These are phyloP conservation scores for Alethe castanea DNA, from an alignment of 2,113 vertebrate genomes.

Conservation along the genomic window DNA sequence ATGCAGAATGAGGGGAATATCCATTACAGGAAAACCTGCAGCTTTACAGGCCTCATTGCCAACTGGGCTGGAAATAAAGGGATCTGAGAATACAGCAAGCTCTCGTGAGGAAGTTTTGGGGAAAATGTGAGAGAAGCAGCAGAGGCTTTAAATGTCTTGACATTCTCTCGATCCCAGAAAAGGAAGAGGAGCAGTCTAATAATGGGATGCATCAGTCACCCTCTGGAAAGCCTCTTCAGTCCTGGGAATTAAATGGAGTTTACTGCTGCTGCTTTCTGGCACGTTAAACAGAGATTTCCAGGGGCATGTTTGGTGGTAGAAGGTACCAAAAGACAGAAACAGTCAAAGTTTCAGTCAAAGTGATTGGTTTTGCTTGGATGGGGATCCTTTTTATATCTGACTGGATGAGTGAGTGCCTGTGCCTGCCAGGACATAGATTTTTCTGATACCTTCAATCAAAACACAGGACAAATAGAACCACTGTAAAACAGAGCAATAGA, in stretches of 20 bases:
- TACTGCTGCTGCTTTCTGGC: background rate
- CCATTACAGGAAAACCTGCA: background rate
- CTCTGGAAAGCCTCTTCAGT: background rate
- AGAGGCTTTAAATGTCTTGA: background rate
- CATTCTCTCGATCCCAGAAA: background rate
- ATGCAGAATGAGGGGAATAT: slow-evolving; percentile 1
- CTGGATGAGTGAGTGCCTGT: too few relatives aligned
- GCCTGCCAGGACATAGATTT: background rate
- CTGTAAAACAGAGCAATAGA: background rate
- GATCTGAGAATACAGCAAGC: background rate
- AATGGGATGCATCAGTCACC: background rate
- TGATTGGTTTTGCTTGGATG: background rate
- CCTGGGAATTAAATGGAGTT: background rate
- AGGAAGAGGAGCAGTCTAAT: background rate
- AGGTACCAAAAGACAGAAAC: background rate
- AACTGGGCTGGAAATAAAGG: background rate
- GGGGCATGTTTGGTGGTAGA: background rate
- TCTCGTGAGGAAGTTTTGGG: background rate
- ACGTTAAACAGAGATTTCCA: background rate
- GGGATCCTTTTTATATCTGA: too few relatives aligned
- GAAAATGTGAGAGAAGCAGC: background rate
- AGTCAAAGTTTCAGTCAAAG: background rate
- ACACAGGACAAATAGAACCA: background rate
- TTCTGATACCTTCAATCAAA: background rate
- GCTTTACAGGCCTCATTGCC: background rate